Percentiles rank a stretch among this genome's conserved stretches.
Evolutionary conservation across 2,797 vertebrate genomes (phyloP).

Genomic region (Masticophis lateralis): DNA sequence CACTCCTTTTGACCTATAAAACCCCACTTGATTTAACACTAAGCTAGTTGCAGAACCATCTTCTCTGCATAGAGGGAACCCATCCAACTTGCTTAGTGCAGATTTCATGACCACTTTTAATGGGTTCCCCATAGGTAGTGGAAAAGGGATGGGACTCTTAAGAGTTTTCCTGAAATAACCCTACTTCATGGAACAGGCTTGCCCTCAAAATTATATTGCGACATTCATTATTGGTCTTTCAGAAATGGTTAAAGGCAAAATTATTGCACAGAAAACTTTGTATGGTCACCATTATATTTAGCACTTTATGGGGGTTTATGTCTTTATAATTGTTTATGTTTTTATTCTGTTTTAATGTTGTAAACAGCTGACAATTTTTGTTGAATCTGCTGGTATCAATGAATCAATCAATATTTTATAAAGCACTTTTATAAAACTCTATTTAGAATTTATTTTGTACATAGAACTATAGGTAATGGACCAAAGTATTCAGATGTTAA

Average conservation of each 20-base stretch:
- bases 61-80: neutral
- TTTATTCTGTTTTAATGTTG: neutral
- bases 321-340: neutral
- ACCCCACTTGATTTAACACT: neutral
- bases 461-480: neutral
- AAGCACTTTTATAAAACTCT: neutral
- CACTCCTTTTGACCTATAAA: neutral
- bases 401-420: neutral
- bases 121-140: neutral
- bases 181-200: neutral
- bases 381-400: neutral
- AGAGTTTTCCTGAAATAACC: neutral
- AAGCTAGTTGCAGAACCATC: neutral
- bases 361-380: neutral
- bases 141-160: neutral
- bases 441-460: slow-evolving; percentile 7
- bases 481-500: neutral
- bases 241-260: neutral
- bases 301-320: neutral
- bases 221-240: neutral
- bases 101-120: neutral
- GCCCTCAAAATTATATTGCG: neutral
- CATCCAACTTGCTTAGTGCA: neutral
- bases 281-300: neutral
- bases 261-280: neutral